Percentiles rank a stretch among this genome's conserved stretches.
Conservation (phyloP, 2,888 invertebrate genomes). For the Drosophila trichaetosa region DNA sequence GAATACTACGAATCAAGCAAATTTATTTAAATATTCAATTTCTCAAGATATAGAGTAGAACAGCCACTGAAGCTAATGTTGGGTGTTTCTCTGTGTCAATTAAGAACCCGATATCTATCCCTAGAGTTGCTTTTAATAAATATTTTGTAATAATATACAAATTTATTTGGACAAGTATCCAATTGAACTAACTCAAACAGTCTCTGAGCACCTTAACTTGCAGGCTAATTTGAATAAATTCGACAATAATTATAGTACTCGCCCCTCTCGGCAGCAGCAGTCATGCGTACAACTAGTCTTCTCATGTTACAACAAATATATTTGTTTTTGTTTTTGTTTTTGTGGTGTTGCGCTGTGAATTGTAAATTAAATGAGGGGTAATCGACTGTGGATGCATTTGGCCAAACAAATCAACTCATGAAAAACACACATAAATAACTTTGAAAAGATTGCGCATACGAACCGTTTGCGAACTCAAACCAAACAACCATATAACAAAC, state of each 20-base stretch:
- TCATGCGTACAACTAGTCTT: not conserved
- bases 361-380: constrained; percentile 28
- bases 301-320: not conserved
- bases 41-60: not conserved
- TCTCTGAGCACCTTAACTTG: not conserved
- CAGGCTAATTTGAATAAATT: not conserved
- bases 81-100: not conserved
- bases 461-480: constrained; percentile 25
- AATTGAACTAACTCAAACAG: not conserved
- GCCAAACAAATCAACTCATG: constrained; percentile 15
- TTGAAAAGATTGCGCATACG: constrained; percentile 50
- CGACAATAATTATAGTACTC: not conserved
- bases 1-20: not conserved
- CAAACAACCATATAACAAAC: constrained; percentile 15
- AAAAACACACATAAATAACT: constrained; percentile 9
- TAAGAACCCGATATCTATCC: too few species aligned
- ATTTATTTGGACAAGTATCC: not conserved
- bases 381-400: constrained; percentile 39
- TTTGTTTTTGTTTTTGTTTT: not conserved
- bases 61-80: not conserved
- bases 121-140: not conserved
- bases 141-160: not conserved
- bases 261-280: not conserved
- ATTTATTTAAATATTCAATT: not conserved
- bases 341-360: constrained; percentile 16